Base-by-base conservation (phyloP, 2,113 vertebrate genomes). In the Alosa alosa region DNA sequence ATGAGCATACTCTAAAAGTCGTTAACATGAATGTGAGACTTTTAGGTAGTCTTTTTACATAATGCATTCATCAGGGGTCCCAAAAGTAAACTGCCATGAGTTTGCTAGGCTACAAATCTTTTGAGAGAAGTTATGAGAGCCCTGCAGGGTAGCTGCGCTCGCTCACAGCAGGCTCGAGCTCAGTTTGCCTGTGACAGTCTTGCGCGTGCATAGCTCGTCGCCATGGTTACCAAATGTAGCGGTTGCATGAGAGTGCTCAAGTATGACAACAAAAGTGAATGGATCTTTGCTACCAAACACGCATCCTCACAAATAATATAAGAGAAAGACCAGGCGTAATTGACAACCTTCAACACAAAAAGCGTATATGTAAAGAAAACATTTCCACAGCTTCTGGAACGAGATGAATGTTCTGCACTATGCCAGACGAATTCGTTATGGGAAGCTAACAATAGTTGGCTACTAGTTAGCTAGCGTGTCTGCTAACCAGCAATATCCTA, bases 171-270 rank as follows among this genome's bases (percentile, higher is more conserved):
- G 72, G 64, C 64, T 68, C 22, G 64, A 25, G 8, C 64, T 68
- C 64, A 25, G n/a, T 13, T 31, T 36, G 60, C 60, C 60, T 64
- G 10, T 78, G 72, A 78, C 72, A 75, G 31, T 68, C 60, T 7
- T 36, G 72, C 31, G 72, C 72, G 72, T 39, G 72, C 36, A 39
- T 78, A 78, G 72, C 31, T 78, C 72, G 86, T 96, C 82, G 86
- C 94, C 90, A 95, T 94, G 92, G 94, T 72, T 49, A 94, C 91
- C 83, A 41, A 86, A 88, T 39, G 89, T 82, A 49, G 88, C 88
- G 41, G 31, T 47, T 81, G 85, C 78, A 47, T 52, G 45, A 45
- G 60, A 15, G 47, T 49, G 10, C 36, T 52, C 18, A 85, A 31
- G 46, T 15, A 39, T 15, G 36, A 90, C 86, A 93, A 92, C 89